Conservation (phyloP, 2,113 vertebrate species). For the Halichoeres trimaculatus region DNA sequence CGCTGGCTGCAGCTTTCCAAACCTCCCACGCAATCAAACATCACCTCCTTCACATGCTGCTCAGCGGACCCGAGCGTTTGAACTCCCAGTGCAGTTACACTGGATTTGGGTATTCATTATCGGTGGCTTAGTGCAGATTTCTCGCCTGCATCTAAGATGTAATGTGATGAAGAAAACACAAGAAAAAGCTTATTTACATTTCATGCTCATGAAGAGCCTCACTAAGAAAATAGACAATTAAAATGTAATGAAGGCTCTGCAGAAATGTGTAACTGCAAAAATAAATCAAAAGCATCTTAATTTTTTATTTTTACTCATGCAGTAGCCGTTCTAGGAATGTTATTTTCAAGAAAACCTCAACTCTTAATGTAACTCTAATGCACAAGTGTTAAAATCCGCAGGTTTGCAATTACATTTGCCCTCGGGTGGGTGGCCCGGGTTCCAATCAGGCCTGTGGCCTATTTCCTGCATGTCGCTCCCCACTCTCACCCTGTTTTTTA, state of each 20-base stretch:
- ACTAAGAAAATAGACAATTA: background rate
- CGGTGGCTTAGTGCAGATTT: background rate
- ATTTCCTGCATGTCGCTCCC: too few species aligned
- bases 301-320: background rate
- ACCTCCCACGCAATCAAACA: conserved; percentile 63
- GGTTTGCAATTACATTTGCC: too few species aligned
- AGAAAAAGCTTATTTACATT: conserved; percentile 6
- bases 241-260: background rate
- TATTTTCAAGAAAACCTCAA: too few species aligned
- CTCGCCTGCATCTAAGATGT: background rate
- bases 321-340: too few species aligned
- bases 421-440: too few species aligned
- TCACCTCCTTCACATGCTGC: conserved; percentile 37
- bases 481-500: too few species aligned
- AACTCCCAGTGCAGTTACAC: conserved; percentile 33
- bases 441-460: too few species aligned
- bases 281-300: background rate
- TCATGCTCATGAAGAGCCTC: background rate
- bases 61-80: background rate
- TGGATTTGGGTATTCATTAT: conserved; percentile 30
- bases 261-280: background rate
- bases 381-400: too few species aligned
- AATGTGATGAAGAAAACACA: conserved; percentile 2
- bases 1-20: conserved; percentile 35
- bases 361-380: too few species aligned